These are phyloP conservation scores for Erebia ligea DNA, from an alignment of 2,888 invertebrate species.

Conservation along the genomic window DNA sequence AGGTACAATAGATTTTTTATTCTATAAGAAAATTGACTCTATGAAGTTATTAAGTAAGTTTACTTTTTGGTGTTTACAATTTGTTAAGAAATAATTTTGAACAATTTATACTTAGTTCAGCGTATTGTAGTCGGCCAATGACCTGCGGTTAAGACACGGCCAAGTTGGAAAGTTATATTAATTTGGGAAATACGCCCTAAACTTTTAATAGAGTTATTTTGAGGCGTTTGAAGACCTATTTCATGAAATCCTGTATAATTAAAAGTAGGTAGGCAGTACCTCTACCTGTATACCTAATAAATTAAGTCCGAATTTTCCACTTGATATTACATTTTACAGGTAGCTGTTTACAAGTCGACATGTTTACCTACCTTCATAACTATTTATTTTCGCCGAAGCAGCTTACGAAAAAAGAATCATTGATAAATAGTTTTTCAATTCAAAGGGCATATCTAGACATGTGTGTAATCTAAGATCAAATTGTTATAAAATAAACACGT, in stretches of 20 bases:
- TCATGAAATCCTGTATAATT: neutral
- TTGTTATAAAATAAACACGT: conserved; percentile 34
- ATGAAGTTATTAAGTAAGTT: conserved; percentile 2
- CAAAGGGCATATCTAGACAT: conserved; percentile 10
- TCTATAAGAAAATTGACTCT: conserved; percentile 11
- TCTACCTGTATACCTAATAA: neutral
- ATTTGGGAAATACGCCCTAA: conserved; percentile 9
- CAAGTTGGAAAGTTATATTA: conserved; percentile 6
- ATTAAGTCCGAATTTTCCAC: neutral
- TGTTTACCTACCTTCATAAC: neutral
- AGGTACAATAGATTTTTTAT: neutral
- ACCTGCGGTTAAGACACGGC: conserved; percentile 6
- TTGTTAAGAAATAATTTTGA: conserved; percentile 6
- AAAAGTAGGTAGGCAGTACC: neutral
- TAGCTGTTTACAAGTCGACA: neutral
- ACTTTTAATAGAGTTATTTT: neutral
- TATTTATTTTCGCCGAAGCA: neutral
- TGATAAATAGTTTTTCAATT: neutral
- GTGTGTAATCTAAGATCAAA: conserved; percentile 24
- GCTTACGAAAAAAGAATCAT: neutral
- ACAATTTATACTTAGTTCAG: neutral
- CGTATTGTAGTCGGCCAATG: conserved; percentile 2
- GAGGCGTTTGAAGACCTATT: neutral
- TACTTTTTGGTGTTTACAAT: conserved; percentile 1
- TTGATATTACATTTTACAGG: neutral